Percentiles rank a stretch among this genome's conserved stretches.
Evolutionary conservation across 92 coral and sea anemone genomes (phyloP).

Genomic region (Epizoanthus fatuus): DNA sequence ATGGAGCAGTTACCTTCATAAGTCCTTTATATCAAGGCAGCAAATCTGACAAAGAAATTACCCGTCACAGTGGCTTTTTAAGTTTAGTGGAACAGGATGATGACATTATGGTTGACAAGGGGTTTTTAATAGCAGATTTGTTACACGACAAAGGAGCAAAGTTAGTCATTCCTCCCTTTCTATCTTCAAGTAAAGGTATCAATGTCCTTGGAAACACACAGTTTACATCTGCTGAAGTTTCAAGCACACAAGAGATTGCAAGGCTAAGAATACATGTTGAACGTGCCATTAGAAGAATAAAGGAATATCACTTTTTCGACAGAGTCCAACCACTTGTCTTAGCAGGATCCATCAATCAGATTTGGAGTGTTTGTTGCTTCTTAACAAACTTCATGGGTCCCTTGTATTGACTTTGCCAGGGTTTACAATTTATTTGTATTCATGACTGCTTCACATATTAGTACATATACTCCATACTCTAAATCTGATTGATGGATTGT

Average conservation of each 20-base stretch:
- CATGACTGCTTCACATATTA: too few relatives aligned
- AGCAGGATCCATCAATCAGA: constrained; percentile 27
- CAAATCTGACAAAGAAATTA: constrained; percentile 25
- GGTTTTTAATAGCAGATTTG: background rate
- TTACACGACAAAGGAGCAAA: background rate
- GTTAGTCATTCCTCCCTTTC: constrained; percentile 11
- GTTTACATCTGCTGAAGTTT: background rate
- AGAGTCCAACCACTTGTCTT: constrained; percentile 23
- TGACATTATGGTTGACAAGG: constrained; percentile 26
- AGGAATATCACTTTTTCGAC: constrained; percentile 11
- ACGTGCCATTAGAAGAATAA: background rate
- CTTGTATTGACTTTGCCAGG: background rate
- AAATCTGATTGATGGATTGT: too few relatives aligned
- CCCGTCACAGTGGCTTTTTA: constrained; percentile 10
- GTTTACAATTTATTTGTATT: too few relatives aligned
- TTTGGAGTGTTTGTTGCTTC: constrained; percentile 3
- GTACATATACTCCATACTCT: too few relatives aligned
- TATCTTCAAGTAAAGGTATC: background rate
- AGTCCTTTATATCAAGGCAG: constrained; percentile 31
- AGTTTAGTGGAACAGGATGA: constrained; percentile 18
- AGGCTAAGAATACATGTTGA: constrained; percentile 13
- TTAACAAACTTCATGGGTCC: constrained; percentile 4
- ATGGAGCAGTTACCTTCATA: constrained; percentile 19
- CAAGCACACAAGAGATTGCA: constrained; percentile 3
- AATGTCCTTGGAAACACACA: background rate